Conservation (phyloP, 2,797 vertebrate genomes). For the Morelia viridis region DNA sequence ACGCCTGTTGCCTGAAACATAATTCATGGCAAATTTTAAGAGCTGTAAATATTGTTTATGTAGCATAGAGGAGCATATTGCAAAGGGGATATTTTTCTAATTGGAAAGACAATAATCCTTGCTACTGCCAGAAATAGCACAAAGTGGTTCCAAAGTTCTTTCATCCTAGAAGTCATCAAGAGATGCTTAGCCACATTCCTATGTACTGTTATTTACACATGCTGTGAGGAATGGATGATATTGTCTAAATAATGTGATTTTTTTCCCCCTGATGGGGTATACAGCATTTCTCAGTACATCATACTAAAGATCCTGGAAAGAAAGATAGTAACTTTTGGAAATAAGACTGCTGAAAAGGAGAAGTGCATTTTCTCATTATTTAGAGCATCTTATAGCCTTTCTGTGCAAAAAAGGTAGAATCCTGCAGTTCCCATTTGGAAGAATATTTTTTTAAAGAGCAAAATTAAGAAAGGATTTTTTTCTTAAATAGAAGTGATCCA, state of each 20-base stretch:
- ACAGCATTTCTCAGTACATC: background rate
- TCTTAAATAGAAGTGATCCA: background rate
- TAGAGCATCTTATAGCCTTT: background rate
- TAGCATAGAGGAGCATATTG: background rate
- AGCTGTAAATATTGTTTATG: slow-evolving; percentile 28
- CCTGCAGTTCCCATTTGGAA: background rate
- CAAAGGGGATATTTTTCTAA: background rate
- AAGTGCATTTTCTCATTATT: background rate
- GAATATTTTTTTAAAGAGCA: background rate
- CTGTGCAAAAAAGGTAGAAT: background rate
- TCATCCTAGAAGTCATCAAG: background rate
- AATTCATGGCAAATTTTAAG: slow-evolving; percentile 10
- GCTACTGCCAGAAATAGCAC: background rate
- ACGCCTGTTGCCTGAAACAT: background rate
- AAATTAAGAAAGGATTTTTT: background rate
- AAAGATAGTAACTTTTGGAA: background rate
- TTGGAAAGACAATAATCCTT: background rate
- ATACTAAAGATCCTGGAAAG: background rate
- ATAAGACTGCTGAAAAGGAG: background rate
- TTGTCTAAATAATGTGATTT: background rate
- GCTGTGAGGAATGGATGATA: background rate
- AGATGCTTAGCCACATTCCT: background rate
- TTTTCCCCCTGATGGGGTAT: too few species aligned
- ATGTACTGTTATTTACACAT: background rate
- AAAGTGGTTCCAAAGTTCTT: background rate